These are phyloP conservation scores for Andricus curvator DNA, from an alignment of 2,888 invertebrate genomes.

Conservation along the genomic window DNA sequence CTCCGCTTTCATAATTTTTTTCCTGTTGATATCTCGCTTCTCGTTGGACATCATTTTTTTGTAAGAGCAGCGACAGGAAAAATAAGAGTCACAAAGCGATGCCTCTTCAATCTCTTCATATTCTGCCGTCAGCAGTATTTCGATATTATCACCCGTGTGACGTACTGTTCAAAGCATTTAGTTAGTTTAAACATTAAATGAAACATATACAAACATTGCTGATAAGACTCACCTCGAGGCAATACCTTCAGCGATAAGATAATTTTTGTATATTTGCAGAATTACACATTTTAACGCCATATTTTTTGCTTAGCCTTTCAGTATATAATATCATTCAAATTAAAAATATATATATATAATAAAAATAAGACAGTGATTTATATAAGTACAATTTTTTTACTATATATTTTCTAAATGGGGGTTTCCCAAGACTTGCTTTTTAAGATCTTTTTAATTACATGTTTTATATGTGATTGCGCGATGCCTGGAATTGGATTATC, in stretches of 20 bases:
- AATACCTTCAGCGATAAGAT: background rate
- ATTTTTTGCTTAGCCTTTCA: too few species aligned
- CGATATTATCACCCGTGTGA: constrained; percentile 20
- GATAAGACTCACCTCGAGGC: background rate
- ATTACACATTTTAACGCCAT: too few species aligned
- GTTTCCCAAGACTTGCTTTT: background rate
- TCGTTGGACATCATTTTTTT: background rate
- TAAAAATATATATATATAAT: too few species aligned
- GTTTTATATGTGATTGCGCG: background rate
- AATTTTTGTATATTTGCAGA: background rate
- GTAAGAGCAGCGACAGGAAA: background rate
- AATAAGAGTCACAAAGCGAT: background rate
- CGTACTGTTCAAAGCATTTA: constrained; percentile 1
- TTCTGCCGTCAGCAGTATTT: constrained; percentile 27
- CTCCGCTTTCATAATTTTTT: too few species aligned
- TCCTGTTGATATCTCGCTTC: background rate
- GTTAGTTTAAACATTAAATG: constrained; percentile 9
- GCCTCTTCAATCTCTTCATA: background rate
- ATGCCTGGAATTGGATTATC: background rate
- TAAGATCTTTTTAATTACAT: background rate
- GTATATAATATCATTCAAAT: too few species aligned
- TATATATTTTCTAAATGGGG: too few species aligned
- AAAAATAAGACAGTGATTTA: too few species aligned
- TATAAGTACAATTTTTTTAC: too few species aligned
- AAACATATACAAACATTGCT: background rate